phyloP scores from a whole-genome alignment of 2,888 invertebrate genomes.

The Bugula neritina region DNA sequence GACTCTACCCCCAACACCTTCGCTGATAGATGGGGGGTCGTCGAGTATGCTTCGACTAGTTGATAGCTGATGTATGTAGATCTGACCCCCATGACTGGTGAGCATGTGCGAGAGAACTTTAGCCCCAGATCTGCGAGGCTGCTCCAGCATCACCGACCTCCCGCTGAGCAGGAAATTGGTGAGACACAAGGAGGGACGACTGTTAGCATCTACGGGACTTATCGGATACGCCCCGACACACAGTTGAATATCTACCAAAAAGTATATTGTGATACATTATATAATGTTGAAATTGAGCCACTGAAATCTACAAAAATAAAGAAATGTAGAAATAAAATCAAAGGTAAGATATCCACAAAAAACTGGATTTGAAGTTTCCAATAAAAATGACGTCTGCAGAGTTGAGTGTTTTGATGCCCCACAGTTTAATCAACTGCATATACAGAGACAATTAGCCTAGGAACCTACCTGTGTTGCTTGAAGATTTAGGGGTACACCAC shows the following conservation, averaged over 20 bases:
- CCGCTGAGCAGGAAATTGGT: conserved; percentile 95
- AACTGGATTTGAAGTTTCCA: too few species aligned
- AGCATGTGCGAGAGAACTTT: conserved; percentile 86
- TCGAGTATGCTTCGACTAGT: conserved; percentile 79
- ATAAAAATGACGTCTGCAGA: too few species aligned
- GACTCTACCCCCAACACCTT: conserved; percentile 86
- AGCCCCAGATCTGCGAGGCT: conserved; percentile 64
- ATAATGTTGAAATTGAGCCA: too few species aligned
- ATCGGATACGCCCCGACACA: conserved; percentile 81
- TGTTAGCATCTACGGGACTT: conserved; percentile 92
- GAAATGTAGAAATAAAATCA: too few species aligned
- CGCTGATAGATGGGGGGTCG: conserved; percentile 89
- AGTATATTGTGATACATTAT: too few species aligned
- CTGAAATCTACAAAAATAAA: too few species aligned
- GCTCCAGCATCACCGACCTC: conserved; percentile 65
- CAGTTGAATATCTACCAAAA: conserved; percentile 66
- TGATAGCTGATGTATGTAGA: conserved; percentile 85
- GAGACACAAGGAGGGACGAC: conserved; percentile 89
- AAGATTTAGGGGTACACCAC: conserved; percentile 86
- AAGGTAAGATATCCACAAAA: too few species aligned
- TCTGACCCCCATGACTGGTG: conserved; percentile 89
- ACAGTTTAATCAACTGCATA: too few species aligned
- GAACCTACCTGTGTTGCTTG: neutral
- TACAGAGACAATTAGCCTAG: too few species aligned
- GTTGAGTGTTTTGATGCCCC: too few species aligned